Base-by-base conservation (phyloP, 2,888 invertebrate species). In the Lasioglossum calceatum region DNA sequence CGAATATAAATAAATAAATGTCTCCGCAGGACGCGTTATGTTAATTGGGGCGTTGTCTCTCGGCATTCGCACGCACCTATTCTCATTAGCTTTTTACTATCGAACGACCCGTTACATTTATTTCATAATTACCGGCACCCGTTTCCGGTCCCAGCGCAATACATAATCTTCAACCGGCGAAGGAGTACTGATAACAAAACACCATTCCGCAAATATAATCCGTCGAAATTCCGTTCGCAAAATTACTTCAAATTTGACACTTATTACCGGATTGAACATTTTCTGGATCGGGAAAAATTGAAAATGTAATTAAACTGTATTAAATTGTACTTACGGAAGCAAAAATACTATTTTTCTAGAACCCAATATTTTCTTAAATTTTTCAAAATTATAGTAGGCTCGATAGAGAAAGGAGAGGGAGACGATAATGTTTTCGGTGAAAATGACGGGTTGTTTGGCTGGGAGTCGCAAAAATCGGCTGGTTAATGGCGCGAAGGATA, bases 41-140 rank as follows among this genome's bases (percentile, higher is more conserved):
- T 95, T 95, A 95, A 95, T 95, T 95, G 94, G 95, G 95, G 95
- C 95, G 95, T 95, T 95, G 95, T 95, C 95, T 94, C 93, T 73
- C 85, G 91, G 92, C 88, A 92, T 92, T 88, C 88, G 88, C 93
- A 94, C 94, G 94, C 94, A 94, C 94, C 94, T 94, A 94, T 93
- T 94, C 92, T 94, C 94, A 95, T 95, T 94, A 95, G 92, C 91
- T 91, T 89, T 93, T 92, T 86, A 90, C 88, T 92, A 94, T 94
- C 92, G 93, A 92, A 93, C 90, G 72, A 89, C 92, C 89, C 91
- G 91, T 92, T 93, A 93, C 93, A 92, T 93, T 93, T 92, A 93
- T 93, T 93, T 93, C 91, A 92, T 91, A 93, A 90, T 92, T 87
- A 72, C 81, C 70, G 70, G 42, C 47, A 42, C 71, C n/a, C 72